Evolutionary conservation across 2,113 vertebrate genomes (phyloP).

Genomic region (Onychostruthus taczanowskii): DNA sequence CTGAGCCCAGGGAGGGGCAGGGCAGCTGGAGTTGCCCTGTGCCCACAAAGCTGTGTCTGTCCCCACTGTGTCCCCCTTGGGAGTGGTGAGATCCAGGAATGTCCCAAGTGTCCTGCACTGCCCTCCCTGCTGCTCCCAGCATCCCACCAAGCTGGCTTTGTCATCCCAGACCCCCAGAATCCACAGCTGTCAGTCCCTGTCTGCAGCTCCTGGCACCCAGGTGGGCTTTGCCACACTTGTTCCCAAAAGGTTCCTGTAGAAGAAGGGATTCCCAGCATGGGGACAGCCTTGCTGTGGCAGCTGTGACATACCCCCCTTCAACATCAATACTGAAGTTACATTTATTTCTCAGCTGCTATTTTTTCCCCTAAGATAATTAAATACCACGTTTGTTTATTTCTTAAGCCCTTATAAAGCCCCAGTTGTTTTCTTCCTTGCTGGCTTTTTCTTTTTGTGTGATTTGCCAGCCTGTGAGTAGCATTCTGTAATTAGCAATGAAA

Average conservation of each 20-base stretch:
- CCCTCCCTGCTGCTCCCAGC: background rate
- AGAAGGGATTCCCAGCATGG: background rate
- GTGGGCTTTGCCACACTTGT: background rate
- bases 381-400: background rate
- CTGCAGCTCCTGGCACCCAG: background rate
- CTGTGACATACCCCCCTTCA: background rate
- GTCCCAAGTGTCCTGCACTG: background rate
- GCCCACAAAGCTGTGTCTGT: accelerated
- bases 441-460: background rate
- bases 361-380: background rate
- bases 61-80: background rate
- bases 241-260: accelerated
- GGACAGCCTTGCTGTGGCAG: background rate
- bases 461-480: background rate
- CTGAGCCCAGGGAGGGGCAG: background rate
- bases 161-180: accelerated
- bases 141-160: background rate
- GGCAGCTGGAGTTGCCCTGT: accelerated
- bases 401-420: background rate
- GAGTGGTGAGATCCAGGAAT: background rate
- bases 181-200: background rate
- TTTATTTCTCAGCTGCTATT: background rate
- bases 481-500: background rate
- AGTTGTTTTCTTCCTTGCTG: background rate
- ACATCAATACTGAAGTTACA: background rate